Base-by-base conservation (phyloP, 2,797 vertebrate species). In the Dryobates pubescens region DNA sequence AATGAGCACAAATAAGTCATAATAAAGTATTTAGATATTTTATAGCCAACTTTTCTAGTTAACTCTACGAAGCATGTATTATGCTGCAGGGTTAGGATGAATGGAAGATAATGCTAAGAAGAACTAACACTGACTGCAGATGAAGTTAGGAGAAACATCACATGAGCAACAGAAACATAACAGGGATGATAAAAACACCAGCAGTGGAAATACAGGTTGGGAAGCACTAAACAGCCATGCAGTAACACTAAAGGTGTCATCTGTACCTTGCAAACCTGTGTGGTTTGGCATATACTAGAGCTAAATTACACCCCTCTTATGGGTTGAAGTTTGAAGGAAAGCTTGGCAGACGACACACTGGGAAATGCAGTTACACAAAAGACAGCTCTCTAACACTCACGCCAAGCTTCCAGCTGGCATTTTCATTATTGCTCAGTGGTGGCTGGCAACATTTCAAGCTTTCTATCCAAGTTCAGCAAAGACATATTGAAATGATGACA, bases 391-490 rank as follows among this genome's bases (percentile, higher is more conserved):
- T 5, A 64, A 41, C 1, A 2, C 43, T 67, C 36, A 45, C 0
- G 4, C 86, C 75, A 74, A 36, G 22, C n/a, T 87, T 90, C 88
- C 86, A 90, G 89, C 69, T 92, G 93, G 62, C 69, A 61, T 54
- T 74, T 57, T 74, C 79, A 70, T 65, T 45, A 69, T 16, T 75
- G 78, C 82, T 72, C 90, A 82, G 62, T 8, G 23, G 15, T 82
- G 69, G 47, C 75, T 95, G 83, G 92, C 69, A 51, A 43, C 3
- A 17, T 57, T 59, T 68, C 78, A 84, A 23, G 62, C 32, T 82
- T 85, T 77, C 57, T 56, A 68, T 12, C 26, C 80, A 63, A 3
- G 3, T 15, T 82, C 88, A 91, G 34, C 41, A 27, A 67, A 68
- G 81, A 51, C 32, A 18, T 7, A 49, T 0, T 51, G 74, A 63